Evolutionary conservation across 2,797 vertebrate species (phyloP), one percentile per base, ranked within the genome.

Genomic region (Pseudotriccus pelzelni): DNA sequence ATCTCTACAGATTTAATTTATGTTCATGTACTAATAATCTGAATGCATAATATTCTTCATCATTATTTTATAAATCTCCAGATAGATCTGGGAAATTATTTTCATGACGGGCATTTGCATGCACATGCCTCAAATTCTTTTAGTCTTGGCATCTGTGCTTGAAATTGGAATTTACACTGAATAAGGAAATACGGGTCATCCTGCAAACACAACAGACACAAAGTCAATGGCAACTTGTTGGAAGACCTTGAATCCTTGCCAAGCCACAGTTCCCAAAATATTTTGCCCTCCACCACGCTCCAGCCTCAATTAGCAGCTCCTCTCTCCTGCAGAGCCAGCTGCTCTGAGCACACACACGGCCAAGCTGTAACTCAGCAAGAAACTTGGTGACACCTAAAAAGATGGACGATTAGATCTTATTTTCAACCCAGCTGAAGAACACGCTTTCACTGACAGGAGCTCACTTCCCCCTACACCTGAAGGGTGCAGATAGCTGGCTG

Each of bases 241-340:
- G 91, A 93, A 94, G 91, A 91, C 83, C 83, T 34, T 68, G 91
- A 93, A 75, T 27, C 75, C 79, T 41, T 69, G 93, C 91, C 93
- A 96, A 88, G 64, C 90, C 79, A 78, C 0, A 1, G 37, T 78
- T 95, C 94, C 90, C 91, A 84, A 94, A 95, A 94, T 91, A 94
- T 89, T 94, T 58, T 84, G 82, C 76, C 73, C 89, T 85, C 30
- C 17, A 11, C 69, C 66, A 55, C 47, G 11, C 43, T 81, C 30
- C 22, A 81, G 50, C 55, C 55, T 93, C 85, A 73, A 44, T 84
- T 62, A 87, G 36, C 79, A 78, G 50, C 62, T 77, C 25, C 69
- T 50, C 64, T 66, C 15, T 64, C 43, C 50, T 25, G 49, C 46
- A 80, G 66, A 89, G 22, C 56, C 84, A 85, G 93, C 72, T 92